These are phyloP conservation scores for Sebastes matsubarae DNA, from an alignment of 2,797 vertebrate genomes.

Conservation along the genomic window DNA sequence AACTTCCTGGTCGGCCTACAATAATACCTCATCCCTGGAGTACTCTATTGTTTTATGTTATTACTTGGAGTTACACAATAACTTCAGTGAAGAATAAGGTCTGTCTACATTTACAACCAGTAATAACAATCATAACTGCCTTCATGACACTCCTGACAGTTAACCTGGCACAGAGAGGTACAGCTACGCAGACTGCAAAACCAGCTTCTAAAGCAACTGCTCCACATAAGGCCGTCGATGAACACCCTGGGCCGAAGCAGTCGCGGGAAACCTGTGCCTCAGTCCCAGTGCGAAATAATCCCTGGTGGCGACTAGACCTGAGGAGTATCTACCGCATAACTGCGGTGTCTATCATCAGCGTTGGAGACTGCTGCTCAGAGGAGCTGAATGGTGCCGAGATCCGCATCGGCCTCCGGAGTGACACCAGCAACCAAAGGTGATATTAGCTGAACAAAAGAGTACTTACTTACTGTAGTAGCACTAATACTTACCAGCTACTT, in stretches of 20 bases:
- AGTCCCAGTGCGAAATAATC: not conserved
- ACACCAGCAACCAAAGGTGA: slow-evolving; percentile 8
- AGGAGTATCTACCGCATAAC: slow-evolving; percentile 9
- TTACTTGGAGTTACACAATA: not conserved
- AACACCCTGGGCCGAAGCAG: accelerated
- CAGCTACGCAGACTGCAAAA: not conserved
- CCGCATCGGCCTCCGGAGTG: not conserved
- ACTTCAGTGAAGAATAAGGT: not conserved
- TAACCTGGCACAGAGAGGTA: not conserved
- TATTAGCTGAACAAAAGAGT: not conserved
- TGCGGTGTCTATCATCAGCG: not conserved
- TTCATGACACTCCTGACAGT: not conserved
- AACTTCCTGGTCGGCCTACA: no score
- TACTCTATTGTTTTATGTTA: no score
- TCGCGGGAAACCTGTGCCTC: not conserved
- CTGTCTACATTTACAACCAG: not conserved
- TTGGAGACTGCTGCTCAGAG: not conserved
- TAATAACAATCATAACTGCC: not conserved
- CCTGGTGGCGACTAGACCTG: slow-evolving; percentile 42
- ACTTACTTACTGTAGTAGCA: not conserved
- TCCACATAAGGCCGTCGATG: not conserved
- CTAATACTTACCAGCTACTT: not conserved
- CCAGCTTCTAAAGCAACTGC: not conserved
- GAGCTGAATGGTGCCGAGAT: slow-evolving; percentile 22
- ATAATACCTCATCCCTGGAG: no score